Evolutionary conservation across 2,797 vertebrate genomes (phyloP).

Genomic region (Fistularia commersonii): DNA sequence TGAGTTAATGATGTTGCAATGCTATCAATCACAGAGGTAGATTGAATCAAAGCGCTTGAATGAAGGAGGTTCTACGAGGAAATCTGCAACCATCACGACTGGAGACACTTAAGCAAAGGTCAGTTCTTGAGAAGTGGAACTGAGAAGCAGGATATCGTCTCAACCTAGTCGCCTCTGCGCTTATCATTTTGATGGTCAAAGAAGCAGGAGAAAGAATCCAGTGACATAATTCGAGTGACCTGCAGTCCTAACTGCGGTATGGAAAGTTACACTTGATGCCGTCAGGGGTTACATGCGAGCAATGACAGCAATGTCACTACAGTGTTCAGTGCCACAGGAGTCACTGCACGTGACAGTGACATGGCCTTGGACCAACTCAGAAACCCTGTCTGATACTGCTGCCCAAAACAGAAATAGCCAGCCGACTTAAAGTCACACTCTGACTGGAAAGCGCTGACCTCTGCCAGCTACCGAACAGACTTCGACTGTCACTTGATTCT

Average conservation of each 20-base stretch:
- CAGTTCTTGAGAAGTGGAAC: slow-evolving; percentile 6
- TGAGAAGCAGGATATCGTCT: slow-evolving; percentile 11
- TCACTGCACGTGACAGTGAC: slow-evolving; percentile 25
- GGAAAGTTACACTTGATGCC: slow-evolving; percentile 62
- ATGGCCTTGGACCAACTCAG: slow-evolving; percentile 5
- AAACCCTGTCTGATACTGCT: slow-evolving; percentile 11
- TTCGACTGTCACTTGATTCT: too few relatives aligned
- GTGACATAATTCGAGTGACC: slow-evolving; percentile 18
- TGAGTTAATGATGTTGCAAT: slow-evolving; percentile 24
- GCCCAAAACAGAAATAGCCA: slow-evolving; percentile 52
- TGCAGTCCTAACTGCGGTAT: slow-evolving; percentile 18
- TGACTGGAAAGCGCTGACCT: too few relatives aligned
- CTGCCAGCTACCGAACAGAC: too few relatives aligned
- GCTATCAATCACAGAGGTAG: slow-evolving; percentile 19
- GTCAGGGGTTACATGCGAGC: slow-evolving; percentile 34
- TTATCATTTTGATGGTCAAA: slow-evolving; percentile 21
- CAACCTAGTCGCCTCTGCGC: neutral
- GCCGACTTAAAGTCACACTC: slow-evolving; percentile 22
- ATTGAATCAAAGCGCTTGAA: slow-evolving; percentile 18
- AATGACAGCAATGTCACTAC: slow-evolving; percentile 48
- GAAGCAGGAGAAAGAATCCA: slow-evolving; percentile 4
- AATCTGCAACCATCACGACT: slow-evolving; percentile 1
- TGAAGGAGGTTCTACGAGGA: slow-evolving; percentile 29
- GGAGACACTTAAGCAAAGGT: slow-evolving; percentile 22
- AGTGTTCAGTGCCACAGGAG: slow-evolving; percentile 53